These are phyloP conservation scores for Cichladusa arquata DNA, from an alignment of 2,113 vertebrate genomes.

Conservation along the genomic window DNA sequence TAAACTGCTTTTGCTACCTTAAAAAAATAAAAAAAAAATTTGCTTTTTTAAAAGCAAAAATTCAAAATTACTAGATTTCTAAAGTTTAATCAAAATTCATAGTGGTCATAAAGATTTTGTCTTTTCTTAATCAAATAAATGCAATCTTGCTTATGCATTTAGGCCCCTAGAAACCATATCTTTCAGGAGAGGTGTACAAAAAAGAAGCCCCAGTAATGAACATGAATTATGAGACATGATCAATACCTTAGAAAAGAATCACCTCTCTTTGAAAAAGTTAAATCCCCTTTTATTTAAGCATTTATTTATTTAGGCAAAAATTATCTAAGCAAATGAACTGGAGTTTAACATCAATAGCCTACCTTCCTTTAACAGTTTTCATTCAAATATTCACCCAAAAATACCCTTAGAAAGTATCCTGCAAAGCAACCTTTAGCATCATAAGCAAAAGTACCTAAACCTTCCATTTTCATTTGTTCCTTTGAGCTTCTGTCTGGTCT, in stretches of 20 bases:
- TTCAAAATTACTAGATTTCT: neutral
- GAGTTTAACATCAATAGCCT: neutral
- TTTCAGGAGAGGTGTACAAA: neutral
- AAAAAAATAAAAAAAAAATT: no score
- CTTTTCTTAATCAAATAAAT: neutral
- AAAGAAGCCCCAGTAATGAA: neutral
- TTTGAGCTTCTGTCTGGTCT: neutral
- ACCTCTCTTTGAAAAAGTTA: neutral
- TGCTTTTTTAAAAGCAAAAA: neutral
- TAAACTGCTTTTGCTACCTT: neutral
- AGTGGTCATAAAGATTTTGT: neutral
- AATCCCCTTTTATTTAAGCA: neutral
- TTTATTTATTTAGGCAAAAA: neutral
- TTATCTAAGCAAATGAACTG: neutral
- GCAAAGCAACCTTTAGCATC: neutral
- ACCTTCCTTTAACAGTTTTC: neutral
- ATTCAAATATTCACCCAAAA: neutral
- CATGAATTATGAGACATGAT: neutral
- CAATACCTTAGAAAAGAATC: neutral
- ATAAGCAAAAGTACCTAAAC: neutral
- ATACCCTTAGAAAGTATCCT: neutral
- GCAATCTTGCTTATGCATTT: neutral
- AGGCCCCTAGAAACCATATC: neutral
- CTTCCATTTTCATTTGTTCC: neutral
- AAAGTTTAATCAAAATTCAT: neutral